Evolutionary conservation across 2,113 vertebrate species (phyloP).

Genomic region (Ramphastos sulfuratus): DNA sequence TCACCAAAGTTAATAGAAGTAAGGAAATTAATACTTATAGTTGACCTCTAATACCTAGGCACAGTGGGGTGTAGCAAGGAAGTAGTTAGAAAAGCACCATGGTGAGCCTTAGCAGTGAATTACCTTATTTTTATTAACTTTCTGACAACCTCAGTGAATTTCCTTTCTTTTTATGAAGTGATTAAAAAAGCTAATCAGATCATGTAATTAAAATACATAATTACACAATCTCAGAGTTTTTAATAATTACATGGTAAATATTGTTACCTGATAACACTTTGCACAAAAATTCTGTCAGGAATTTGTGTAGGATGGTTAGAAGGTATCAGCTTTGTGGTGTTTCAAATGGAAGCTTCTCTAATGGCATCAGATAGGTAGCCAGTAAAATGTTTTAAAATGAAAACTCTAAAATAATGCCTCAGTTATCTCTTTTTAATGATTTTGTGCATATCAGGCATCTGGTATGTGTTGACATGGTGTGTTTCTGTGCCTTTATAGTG

Average conservation of each 20-base stretch:
- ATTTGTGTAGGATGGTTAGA: neutral
- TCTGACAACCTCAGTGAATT: slow-evolving; percentile 68
- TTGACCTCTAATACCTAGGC: slow-evolving; percentile 66
- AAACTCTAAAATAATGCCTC: neutral
- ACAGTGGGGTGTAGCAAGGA: slow-evolving; percentile 40
- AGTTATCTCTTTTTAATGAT: neutral
- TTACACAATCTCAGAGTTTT: slow-evolving; percentile 68
- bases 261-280: slow-evolving; percentile 46
- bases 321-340: neutral
- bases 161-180: slow-evolving; percentile 75
- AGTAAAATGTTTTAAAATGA: neutral
- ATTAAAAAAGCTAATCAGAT: slow-evolving; percentile 78
- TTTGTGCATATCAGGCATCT: neutral
- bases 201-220: slow-evolving; percentile 72
- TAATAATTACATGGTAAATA: slow-evolving; percentile 64
- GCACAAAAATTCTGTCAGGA: slow-evolving; percentile 1
- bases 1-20: slow-evolving; percentile 61
- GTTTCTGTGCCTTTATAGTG: slow-evolving; percentile 3
- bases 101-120: slow-evolving; percentile 39
- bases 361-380: neutral
- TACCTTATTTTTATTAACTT: slow-evolving; percentile 71
- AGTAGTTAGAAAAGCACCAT: slow-evolving; percentile 38
- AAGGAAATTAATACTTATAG: slow-evolving; percentile 64
- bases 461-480: neutral
- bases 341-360: neutral